Percentiles rank a stretch among this genome's conserved stretches.
Conservation (phyloP, 2,797 vertebrate species). For the Centropyge bicolor region DNA sequence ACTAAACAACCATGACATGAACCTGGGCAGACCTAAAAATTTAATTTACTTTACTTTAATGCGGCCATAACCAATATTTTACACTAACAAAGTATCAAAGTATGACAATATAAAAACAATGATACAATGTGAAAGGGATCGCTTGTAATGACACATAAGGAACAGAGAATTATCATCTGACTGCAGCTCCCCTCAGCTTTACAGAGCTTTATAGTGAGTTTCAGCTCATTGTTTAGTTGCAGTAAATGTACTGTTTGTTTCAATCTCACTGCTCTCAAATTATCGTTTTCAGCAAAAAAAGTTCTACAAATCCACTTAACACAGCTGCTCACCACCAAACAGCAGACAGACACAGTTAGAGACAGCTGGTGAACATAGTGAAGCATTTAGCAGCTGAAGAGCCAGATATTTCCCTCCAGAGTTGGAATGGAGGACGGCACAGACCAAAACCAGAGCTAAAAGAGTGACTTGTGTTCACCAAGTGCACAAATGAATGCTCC, state of each 20-base stretch:
- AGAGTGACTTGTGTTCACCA: neutral
- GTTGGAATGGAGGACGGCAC: too few relatives aligned
- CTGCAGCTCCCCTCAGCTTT: too few relatives aligned
- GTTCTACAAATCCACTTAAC: neutral
- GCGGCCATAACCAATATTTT: neutral
- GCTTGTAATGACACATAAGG: too few relatives aligned
- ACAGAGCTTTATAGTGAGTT: too few relatives aligned
- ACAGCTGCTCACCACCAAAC: neutral
- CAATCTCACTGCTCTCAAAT: neutral
- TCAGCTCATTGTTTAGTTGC: neutral
- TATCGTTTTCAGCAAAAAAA: neutral
- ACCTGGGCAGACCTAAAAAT: neutral
- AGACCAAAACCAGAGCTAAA: neutral
- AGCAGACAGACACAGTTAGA: neutral
- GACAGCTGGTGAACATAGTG: neutral
- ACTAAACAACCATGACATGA: slow-evolving; percentile 16
- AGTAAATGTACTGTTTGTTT: neutral
- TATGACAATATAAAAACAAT: neutral
- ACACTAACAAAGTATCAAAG: neutral
- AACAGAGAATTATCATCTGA: too few relatives aligned
- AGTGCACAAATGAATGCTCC: neutral
- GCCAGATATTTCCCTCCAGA: neutral
- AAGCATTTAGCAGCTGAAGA: neutral
- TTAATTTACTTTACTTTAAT: neutral
- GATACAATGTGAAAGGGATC: neutral